Percentiles rank a stretch among this genome's conserved stretches.
These are phyloP conservation scores for Poecilobothrus nobilitatus DNA, from an alignment of 2,888 invertebrate genomes.

Conservation along the genomic window DNA sequence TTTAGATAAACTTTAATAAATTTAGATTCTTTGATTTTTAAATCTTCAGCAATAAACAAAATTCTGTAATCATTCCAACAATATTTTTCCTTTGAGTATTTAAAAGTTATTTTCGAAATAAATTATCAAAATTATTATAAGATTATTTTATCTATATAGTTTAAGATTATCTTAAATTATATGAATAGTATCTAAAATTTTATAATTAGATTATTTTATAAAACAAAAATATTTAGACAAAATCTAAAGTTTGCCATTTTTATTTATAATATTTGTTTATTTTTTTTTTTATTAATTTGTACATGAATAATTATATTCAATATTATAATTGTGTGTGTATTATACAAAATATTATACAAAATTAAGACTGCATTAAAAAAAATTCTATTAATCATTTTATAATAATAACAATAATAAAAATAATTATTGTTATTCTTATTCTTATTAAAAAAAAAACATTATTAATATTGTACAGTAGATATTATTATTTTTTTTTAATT, in stretches of 20 bases:
- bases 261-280: neutral
- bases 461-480: no score
- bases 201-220: no score
- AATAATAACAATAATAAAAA: neutral
- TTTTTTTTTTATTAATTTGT: neutral
- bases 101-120: no score
- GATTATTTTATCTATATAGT: neutral
- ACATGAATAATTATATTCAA: neutral
- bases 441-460: no score
- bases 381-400: neutral
- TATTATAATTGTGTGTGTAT: neutral
- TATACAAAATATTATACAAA: neutral
- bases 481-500: no score
- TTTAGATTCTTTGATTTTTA: no score
- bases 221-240: no score
- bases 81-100: no score
- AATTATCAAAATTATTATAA: neutral
- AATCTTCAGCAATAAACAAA: no score
- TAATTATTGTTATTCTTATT: neutral
- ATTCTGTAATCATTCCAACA: no score
- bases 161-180: no score
- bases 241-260: neutral
- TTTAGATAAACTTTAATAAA: neutral
- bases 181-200: no score
- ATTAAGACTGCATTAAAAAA: neutral